phyloP scores from a whole-genome alignment of 1,140 invertebrate species.

The Bombus pyrosoma region DNA sequence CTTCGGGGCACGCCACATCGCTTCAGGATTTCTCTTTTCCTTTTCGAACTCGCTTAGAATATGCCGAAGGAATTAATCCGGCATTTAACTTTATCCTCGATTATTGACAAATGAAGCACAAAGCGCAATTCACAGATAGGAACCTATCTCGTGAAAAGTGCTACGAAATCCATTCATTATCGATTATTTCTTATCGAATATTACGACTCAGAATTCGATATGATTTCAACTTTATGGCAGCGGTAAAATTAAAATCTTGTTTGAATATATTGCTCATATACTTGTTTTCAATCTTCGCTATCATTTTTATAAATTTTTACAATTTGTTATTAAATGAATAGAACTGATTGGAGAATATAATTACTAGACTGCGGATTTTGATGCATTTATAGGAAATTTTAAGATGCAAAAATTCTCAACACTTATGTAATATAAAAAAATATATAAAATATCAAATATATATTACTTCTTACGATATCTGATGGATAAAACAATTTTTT shows the following conservation, averaged over 20 bases:
- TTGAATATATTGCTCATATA: background rate
- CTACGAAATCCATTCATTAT: slow-evolving; percentile 39
- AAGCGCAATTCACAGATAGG: slow-evolving; percentile 45
- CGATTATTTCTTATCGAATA: slow-evolving; percentile 48
- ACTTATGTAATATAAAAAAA: too few relatives aligned
- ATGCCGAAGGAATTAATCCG: slow-evolving; percentile 54
- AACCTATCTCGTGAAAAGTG: slow-evolving; percentile 37
- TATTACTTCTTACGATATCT: too few relatives aligned
- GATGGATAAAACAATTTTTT: too few relatives aligned
- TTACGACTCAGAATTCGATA: slow-evolving; percentile 15
- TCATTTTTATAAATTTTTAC: background rate
- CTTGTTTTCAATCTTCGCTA: background rate
- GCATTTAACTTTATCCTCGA: slow-evolving; percentile 55
- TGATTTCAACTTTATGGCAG: slow-evolving; percentile 6
- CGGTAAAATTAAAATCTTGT: slow-evolving; percentile 34
- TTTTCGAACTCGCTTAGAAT: slow-evolving; percentile 33
- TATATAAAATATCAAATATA: too few relatives aligned
- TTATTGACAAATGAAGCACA: slow-evolving; percentile 65
- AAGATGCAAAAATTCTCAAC: too few relatives aligned
- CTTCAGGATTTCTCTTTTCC: slow-evolving; percentile 1
- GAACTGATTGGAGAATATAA: too few relatives aligned
- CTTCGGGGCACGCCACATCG: slow-evolving; percentile 53
- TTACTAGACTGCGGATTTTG: too few relatives aligned
- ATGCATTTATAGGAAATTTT: too few relatives aligned
- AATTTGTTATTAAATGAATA: background rate